Evolutionary conservation across 2,797 vertebrate genomes (phyloP).

Genomic region (Brachyalestes nurse): DNA sequence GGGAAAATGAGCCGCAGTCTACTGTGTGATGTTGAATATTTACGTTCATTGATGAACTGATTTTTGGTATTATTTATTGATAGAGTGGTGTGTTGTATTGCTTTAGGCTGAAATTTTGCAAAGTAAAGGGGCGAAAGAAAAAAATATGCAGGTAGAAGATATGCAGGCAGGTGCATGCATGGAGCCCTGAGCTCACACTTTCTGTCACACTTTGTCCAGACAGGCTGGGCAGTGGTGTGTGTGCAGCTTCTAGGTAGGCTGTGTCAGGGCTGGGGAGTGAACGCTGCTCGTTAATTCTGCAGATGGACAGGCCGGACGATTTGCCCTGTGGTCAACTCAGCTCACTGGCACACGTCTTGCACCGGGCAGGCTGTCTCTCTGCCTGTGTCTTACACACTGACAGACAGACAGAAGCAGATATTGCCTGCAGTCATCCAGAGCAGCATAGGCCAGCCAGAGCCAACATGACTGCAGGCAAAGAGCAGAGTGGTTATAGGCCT

Average conservation of each 20-base stretch:
- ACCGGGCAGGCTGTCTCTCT: conserved; percentile 30
- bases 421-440: conserved; percentile 81
- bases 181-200: conserved; percentile 13
- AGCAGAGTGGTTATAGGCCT: conserved; percentile 55
- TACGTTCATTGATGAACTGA: too few species aligned
- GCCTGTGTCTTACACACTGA: conserved; percentile 20
- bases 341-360: conserved; percentile 62
- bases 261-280: conserved; percentile 61
- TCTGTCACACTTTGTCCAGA: neutral
- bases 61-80: too few species aligned
- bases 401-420: conserved; percentile 67
- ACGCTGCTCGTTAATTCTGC: conserved; percentile 78
- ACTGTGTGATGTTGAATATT: too few species aligned
- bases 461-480: conserved; percentile 78
- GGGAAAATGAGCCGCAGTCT: too few species aligned
- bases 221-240: neutral
- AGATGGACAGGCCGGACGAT: conserved; percentile 71
- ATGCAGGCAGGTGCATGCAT: neutral
- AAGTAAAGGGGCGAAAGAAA: too few species aligned
- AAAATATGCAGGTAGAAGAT: too few species aligned
- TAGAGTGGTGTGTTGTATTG: too few species aligned
- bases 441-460: conserved; percentile 77
- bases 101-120: too few species aligned
- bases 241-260: conserved; percentile 30
- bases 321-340: conserved; percentile 78